Percentiles rank a stretch among this genome's conserved stretches.
Conservation (phyloP, 2,888 invertebrate genomes). For the Julus scandinavius region DNA sequence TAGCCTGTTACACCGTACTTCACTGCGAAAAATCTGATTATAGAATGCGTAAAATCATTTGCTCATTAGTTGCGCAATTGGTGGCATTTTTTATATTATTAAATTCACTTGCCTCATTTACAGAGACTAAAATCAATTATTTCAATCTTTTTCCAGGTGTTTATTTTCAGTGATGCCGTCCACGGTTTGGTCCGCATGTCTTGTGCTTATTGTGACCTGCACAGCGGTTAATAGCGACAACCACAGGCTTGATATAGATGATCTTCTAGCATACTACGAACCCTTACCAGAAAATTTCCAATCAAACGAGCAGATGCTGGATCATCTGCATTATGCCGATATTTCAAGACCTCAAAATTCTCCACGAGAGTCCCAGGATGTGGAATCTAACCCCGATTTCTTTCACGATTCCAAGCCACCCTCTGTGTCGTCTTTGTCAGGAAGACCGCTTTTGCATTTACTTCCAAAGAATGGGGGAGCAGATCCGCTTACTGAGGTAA, state of each 20-base stretch:
- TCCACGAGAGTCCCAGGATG: neutral
- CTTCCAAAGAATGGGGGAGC: neutral
- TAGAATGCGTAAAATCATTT: no score
- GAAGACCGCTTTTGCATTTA: constrained; percentile 6
- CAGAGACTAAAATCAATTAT: no score
- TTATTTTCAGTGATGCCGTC: constrained; percentile 22
- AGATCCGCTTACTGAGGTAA: neutral
- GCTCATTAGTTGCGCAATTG: no score
- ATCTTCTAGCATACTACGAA: constrained; percentile 18
- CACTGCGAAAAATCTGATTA: neutral
- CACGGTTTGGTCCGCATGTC: constrained; percentile 15
- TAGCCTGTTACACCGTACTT: neutral
- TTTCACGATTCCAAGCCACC: neutral
- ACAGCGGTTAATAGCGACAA: neutral
- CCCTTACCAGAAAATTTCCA: constrained; percentile 27
- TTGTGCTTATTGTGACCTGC: neutral
- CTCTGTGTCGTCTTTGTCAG: neutral
- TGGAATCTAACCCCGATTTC: neutral
- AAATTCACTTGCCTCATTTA: no score
- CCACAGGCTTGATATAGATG: constrained; percentile 16
- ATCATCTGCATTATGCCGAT: constrained; percentile 20
- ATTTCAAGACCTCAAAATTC: neutral
- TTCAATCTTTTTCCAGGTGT: neutral
- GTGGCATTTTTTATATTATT: no score
- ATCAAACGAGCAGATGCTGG: constrained; percentile 15